Percentiles rank a stretch among this genome's conserved stretches.
phyloP scores from a whole-genome alignment of 2,888 invertebrate species.

The Callosobruchus maculatus region DNA sequence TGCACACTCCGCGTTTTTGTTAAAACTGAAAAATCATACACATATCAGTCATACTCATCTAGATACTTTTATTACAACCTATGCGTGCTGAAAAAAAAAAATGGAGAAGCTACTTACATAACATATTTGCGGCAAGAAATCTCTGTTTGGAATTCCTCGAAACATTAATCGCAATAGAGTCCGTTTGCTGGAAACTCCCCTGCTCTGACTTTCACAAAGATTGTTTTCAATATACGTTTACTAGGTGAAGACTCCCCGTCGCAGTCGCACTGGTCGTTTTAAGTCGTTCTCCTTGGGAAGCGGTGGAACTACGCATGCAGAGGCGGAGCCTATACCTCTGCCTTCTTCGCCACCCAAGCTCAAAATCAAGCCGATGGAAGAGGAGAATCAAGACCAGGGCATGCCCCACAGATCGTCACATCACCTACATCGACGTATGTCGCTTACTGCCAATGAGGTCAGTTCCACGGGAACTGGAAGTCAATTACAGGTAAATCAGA shows the following conservation, averaged over 20 bases:
- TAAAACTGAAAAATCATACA: no score
- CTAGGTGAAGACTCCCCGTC: constrained; percentile 4
- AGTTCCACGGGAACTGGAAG: neutral
- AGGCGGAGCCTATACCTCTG: neutral
- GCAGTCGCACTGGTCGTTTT: neutral
- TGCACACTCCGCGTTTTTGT: no score
- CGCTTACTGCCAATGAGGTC: neutral
- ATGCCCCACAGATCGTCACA: neutral
- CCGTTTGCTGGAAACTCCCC: no score
- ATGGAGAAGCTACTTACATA: no score
- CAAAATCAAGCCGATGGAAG: constrained; percentile 44
- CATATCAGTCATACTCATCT: no score
- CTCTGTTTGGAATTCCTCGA: no score
- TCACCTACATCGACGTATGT: neutral
- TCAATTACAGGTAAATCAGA: neutral
- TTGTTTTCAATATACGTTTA: neutral
- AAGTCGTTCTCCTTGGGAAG: neutral
- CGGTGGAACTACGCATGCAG: neutral
- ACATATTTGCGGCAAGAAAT: no score
- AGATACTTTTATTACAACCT: no score
- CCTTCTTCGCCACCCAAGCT: constrained; percentile 38
- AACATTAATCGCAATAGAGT: no score
- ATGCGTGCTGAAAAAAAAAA: no score
- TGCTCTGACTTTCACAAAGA: no score
- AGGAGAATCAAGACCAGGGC: neutral